Evolutionary conservation across 2,888 invertebrate genomes (phyloP), one percentile per base, ranked within the genome.

Genomic region (Synergus gifuensis): DNA sequence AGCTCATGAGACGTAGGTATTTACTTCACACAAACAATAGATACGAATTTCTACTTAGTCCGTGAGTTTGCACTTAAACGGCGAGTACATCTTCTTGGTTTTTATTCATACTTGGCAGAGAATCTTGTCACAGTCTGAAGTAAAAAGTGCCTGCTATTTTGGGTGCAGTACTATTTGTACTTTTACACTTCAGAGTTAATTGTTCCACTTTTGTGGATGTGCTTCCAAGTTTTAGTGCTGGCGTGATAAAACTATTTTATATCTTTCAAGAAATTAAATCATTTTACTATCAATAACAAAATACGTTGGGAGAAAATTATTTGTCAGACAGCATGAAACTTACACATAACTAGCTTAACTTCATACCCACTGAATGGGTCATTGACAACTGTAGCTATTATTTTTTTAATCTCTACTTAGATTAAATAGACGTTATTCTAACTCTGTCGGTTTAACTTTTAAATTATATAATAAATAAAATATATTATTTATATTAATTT

Each of bases 101-200:
- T 73, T 73, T 40, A 73, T 73, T 73, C 54, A 54, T 54, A 49
- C 49, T 73, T 73, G 73, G 54, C 54, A 54, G 36, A 73, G 73
- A 73, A 16, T 73, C 49, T n/a, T n/a, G 54, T 73, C 18, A 49
- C 54, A 73, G 28, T 49, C 40, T 73, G 5, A 54, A 46, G 46
- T 49, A 36, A 54, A 73, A 73, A 54, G 73, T 73, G n/a, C 14
- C 73, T 49, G 69, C 69, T 46, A 46, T 44, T 49, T 69, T 28
- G 46, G 22, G 28, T 49, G 46, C 36, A 40, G n/a, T n/a, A n/a
- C 8, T 54, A 12, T 73, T 49, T 54, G 3, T 73, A 36, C 73
- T 73, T 73, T 73, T 73, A 46, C 49, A 22, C 46, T 69, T 49
- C 8, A 22, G 22, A 28, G 12, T 16, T 36, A 40, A 63, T 28